Percentiles rank a stretch among this genome's conserved stretches.
Evolutionary conservation across 2,888 invertebrate species (phyloP).

Genomic region (Philopedon plagiatum): DNA sequence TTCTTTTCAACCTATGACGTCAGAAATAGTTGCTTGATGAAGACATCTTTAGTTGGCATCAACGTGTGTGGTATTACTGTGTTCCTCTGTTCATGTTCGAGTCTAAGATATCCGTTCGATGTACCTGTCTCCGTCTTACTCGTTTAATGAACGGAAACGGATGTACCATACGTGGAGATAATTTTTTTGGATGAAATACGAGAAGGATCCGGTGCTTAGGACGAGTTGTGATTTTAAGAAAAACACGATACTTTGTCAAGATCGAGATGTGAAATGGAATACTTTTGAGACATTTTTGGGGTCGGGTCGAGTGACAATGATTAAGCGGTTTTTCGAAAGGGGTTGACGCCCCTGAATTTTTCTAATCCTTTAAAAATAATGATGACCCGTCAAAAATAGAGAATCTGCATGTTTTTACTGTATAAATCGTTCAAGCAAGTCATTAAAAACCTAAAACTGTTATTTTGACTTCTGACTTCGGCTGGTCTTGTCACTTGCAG

Average conservation of each 20-base stretch:
- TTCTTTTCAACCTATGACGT: constrained; percentile 62
- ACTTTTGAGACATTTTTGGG: constrained; percentile 12
- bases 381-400: background rate
- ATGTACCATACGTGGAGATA: background rate
- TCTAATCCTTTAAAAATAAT: background rate
- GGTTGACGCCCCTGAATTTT: constrained; percentile 23
- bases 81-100: constrained; percentile 18
- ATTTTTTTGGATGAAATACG: constrained; percentile 10
- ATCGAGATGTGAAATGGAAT: constrained; percentile 27
- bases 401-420: too few species aligned
- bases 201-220: constrained; percentile 11
- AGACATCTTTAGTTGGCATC: constrained; percentile 68
- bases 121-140: background rate
- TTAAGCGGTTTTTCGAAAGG: constrained; percentile 26
- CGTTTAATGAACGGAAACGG: background rate
- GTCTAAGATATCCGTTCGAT: background rate
- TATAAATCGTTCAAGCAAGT: too few species aligned
- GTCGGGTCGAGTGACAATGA: constrained; percentile 10
- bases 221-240: constrained; percentile 21
- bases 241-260: constrained; percentile 28
- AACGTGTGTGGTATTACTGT: constrained; percentile 65
- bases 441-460: too few species aligned
- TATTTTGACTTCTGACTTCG: too few species aligned
- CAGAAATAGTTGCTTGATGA: constrained; percentile 69
- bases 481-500: too few species aligned